These are phyloP conservation scores for Tetrao urogallus DNA, from an alignment of 2,113 vertebrate genomes.

Conservation along the genomic window DNA sequence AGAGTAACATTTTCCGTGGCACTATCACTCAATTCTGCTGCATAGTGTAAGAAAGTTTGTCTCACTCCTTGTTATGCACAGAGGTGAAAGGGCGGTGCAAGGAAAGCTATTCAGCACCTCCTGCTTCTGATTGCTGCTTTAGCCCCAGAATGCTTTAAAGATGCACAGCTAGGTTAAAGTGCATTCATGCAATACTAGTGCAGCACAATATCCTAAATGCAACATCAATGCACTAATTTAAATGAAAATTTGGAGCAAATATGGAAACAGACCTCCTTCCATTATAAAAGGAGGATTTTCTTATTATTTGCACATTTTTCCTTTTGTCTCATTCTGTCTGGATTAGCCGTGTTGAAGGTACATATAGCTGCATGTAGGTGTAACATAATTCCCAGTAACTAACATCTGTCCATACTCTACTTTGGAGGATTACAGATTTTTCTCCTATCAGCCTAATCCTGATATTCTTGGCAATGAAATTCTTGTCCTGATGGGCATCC, in stretches of 20 bases:
- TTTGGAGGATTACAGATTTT: not conserved
- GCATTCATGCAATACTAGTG: not conserved
- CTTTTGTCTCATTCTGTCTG: not conserved
- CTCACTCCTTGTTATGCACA: rapidly evolving
- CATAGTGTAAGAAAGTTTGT: rapidly evolving
- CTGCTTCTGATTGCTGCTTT: not conserved
- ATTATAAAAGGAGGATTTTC: not conserved
- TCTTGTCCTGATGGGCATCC: not conserved
- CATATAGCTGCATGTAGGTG: rapidly evolving
- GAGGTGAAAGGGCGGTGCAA: not conserved
- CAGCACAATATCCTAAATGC: not conserved
- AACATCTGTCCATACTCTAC: not conserved
- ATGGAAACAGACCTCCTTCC: not conserved
- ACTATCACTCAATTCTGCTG: rapidly evolving
- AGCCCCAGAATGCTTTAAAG: not conserved
- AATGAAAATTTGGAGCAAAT: not conserved
- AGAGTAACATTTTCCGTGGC: not conserved
- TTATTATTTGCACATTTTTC: not conserved
- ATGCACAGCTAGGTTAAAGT: not conserved
- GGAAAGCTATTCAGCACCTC: not conserved
- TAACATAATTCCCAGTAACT: not conserved
- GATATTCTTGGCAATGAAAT: rapidly evolving
- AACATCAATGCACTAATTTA: not conserved
- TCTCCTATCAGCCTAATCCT: not conserved
- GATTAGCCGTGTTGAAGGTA: not conserved